A percentile compares a stretch with the other conserved stretches of the same genome.
Evolutionary conservation across 2,797 vertebrate genomes (phyloP).

Genomic region (Hippocampus kuda): DNA sequence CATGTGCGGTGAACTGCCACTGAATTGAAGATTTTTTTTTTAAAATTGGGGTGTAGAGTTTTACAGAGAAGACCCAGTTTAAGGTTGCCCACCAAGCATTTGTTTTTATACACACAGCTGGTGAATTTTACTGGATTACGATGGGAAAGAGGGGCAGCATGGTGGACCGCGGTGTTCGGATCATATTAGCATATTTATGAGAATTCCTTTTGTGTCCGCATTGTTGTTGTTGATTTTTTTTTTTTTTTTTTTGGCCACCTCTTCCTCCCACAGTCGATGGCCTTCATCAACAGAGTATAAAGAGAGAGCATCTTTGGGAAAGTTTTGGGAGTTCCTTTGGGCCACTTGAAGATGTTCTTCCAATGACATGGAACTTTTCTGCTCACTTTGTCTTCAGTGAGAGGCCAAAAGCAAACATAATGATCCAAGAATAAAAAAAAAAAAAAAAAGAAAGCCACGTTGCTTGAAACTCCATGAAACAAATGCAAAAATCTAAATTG

Average conservation of each 20-base stretch:
- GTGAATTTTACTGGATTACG: neutral
- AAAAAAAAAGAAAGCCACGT: neutral
- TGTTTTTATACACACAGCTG: neutral
- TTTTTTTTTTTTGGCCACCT: slow-evolving; percentile 8
- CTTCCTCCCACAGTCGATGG: slow-evolving; percentile 5
- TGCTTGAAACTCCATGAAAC: neutral
- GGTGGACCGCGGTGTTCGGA: neutral
- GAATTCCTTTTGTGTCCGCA: neutral
- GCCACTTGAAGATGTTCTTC: slow-evolving; percentile 5
- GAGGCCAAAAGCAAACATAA: neutral
- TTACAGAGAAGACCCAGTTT: too few relatives aligned
- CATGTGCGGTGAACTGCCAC: too few relatives aligned
- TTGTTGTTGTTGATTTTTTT: neutral
- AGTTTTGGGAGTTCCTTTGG: slow-evolving; percentile 19
- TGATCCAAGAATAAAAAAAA: too few relatives aligned
- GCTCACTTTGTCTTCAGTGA: neutral
- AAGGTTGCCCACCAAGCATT: too few relatives aligned
- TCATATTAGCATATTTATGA: neutral
- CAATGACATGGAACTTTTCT: neutral
- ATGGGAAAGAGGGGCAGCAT: neutral
- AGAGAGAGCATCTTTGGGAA: slow-evolving; percentile 34
- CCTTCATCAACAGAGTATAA: slow-evolving; percentile 12
- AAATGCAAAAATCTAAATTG: neutral
- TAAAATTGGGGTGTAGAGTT: too few relatives aligned
- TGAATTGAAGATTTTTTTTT: too few relatives aligned